Evolutionary conservation across 92 coral and sea anemone species (phyloP).

Genomic region (Epizoanthus rinbou): DNA sequence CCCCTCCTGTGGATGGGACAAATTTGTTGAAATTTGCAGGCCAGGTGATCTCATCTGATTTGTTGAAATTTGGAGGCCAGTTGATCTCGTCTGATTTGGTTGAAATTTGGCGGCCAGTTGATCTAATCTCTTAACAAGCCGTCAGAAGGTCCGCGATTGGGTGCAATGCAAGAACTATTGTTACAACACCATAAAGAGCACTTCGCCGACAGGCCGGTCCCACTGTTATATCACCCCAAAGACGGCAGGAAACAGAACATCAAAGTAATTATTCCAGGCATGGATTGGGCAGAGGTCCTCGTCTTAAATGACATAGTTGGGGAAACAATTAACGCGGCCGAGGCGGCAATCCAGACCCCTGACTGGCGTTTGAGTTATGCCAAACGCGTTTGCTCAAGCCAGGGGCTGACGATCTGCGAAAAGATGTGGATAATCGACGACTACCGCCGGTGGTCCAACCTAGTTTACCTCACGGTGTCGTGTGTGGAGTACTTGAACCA

Average conservation of each 20-base stretch:
- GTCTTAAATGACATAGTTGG: not conserved
- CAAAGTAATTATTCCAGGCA: not conserved
- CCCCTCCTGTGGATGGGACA: too few species aligned
- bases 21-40: too few species aligned
- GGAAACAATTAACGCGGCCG: not conserved
- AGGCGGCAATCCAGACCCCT: not conserved
- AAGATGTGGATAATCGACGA: slow-evolving; percentile 1
- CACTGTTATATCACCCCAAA: too few species aligned
- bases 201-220: too few species aligned
- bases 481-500: not conserved
- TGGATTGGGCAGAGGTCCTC: not conserved
- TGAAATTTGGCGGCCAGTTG: too few species aligned
- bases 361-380: slow-evolving; percentile 13
- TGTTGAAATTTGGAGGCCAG: too few species aligned
- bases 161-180: too few species aligned
- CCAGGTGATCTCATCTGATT: too few species aligned
- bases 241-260: not conserved
- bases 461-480: not conserved
- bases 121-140: too few species aligned
- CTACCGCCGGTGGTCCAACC: slow-evolving; percentile 14
- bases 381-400: not conserved
- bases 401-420: not conserved
- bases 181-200: too few species aligned
- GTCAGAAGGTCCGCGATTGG: too few species aligned
- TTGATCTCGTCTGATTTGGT: too few species aligned